These are phyloP conservation scores for Gallinago media DNA, from an alignment of 2,113 vertebrate genomes.

Conservation along the genomic window DNA sequence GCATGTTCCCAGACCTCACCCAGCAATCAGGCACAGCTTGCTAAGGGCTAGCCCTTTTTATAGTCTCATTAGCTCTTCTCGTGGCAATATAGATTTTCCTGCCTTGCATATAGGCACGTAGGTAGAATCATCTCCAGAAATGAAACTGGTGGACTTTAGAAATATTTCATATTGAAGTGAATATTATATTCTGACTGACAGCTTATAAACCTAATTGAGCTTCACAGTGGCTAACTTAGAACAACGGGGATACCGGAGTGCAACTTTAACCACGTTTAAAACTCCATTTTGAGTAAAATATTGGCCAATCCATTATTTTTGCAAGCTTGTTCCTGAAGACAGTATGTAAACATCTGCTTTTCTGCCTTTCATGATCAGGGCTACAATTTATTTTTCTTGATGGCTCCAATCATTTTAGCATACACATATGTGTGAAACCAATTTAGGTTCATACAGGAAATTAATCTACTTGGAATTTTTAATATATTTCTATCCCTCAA, in stretches of 20 bases:
- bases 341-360: neutral
- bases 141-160: neutral
- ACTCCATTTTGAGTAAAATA: neutral
- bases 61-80: neutral
- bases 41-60: conserved; percentile 1
- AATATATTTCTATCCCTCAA: conserved; percentile 78
- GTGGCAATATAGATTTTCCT: neutral
- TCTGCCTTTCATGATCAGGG: neutral
- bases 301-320: neutral
- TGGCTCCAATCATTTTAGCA: conserved; percentile 40
- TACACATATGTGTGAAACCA: conserved; percentile 50
- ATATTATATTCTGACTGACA: neutral
- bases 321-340: neutral
- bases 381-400: conserved; percentile 41
- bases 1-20: neutral
- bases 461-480: conserved; percentile 81
- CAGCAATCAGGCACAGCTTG: neutral
- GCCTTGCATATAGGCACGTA: neutral
- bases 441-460: conserved; percentile 80
- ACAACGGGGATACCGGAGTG: neutral
- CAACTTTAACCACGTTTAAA: neutral
- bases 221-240: neutral
- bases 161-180: neutral
- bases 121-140: neutral
- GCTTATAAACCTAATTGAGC: neutral